Evolutionary conservation across 2,113 vertebrate genomes (phyloP).

Genomic region (Chloropsis hardwickii): DNA sequence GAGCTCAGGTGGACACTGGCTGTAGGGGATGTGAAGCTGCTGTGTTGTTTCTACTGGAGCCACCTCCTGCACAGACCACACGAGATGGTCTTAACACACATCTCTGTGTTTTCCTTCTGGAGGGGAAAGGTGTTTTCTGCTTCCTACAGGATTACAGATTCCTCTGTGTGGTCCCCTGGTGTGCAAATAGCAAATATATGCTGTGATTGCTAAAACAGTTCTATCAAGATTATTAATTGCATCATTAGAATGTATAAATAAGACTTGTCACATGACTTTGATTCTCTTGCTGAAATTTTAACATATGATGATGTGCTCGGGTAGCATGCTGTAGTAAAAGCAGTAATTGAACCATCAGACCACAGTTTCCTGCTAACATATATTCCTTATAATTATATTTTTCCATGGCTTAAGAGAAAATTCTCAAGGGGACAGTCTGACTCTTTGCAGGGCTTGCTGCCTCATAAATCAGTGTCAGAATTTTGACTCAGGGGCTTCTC

Average conservation of each 20-base stretch:
- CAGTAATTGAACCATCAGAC: slow-evolving; percentile 7
- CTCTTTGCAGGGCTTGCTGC: background rate
- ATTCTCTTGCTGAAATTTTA: background rate
- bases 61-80: background rate
- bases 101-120: background rate
- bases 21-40: background rate
- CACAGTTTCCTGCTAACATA: background rate
- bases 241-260: background rate
- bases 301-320: background rate
- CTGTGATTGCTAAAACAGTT: slow-evolving; percentile 1
- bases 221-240: slow-evolving; percentile 11
- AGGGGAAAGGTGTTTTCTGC: background rate
- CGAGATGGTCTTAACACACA: background rate
- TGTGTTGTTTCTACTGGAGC: background rate
- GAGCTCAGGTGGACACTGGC: background rate
- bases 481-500: background rate
- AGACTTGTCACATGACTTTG: background rate
- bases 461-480: slow-evolving; percentile 32
- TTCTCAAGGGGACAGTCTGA: slow-evolving; percentile 6
- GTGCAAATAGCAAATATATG: background rate
- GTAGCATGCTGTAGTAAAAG: background rate
- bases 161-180: background rate
- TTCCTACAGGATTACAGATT: background rate
- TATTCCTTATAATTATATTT: slow-evolving; percentile 19
- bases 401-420: slow-evolving; percentile 30